Evolutionary conservation across 2,797 vertebrate genomes (phyloP).

Genomic region (Echeneis naucrates): DNA sequence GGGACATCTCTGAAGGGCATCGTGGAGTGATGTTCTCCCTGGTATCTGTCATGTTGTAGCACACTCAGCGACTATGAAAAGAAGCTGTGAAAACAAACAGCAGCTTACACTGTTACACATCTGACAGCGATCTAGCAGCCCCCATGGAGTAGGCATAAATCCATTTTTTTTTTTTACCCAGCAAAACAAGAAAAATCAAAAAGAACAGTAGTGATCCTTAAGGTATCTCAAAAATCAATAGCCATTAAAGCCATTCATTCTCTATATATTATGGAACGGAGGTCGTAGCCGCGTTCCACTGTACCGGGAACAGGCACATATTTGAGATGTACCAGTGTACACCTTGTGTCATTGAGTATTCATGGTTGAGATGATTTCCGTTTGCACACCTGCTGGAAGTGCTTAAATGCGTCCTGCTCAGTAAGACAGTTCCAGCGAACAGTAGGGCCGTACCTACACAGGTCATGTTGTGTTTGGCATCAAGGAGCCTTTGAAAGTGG

Average conservation of each 20-base stretch:
- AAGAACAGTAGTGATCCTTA: background rate
- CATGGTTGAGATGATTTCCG: slow-evolving; percentile 60
- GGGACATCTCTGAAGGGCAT: slow-evolving; percentile 64
- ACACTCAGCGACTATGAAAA: slow-evolving; percentile 53
- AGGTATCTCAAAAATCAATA: slow-evolving; percentile 47
- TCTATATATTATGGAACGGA: slow-evolving; percentile 26
- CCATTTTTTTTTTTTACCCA: slow-evolving; percentile 26
- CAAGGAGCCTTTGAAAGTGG: slow-evolving; percentile 55
- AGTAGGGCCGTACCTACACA: slow-evolving; percentile 51
- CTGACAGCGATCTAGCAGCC: slow-evolving; percentile 64
- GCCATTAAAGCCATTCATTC: slow-evolving; percentile 27
- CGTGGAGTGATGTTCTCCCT: slow-evolving; percentile 47
- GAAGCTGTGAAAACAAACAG: slow-evolving; percentile 69
- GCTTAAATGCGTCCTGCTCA: slow-evolving; percentile 45
- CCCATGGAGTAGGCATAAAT: slow-evolving; percentile 36
- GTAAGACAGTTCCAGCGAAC: slow-evolving; percentile 23
- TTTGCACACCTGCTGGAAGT: slow-evolving; percentile 52
- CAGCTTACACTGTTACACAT: slow-evolving; percentile 59
- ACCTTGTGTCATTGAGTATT: slow-evolving; percentile 61
- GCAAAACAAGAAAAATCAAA: slow-evolving; percentile 27
- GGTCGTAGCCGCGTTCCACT: slow-evolving; percentile 29
- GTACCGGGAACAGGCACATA: slow-evolving; percentile 51
- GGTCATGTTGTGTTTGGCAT: slow-evolving; percentile 63
- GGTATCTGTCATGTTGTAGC: slow-evolving; percentile 65
- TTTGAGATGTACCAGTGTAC: slow-evolving; percentile 57